Conservation (phyloP, 2,797 vertebrate species). For the Notolepis coatsorum region DNA sequence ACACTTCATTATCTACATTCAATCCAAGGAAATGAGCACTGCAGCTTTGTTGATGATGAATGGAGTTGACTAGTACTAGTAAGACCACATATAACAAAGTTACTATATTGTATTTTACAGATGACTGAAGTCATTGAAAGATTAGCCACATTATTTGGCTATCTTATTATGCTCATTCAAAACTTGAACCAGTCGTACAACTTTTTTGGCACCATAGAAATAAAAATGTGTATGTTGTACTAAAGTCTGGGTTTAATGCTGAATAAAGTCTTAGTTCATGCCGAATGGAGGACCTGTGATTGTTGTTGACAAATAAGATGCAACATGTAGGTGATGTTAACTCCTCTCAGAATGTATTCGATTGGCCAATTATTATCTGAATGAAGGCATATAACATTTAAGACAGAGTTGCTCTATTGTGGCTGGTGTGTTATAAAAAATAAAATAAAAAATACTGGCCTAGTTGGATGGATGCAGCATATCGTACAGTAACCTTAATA, state of each 20-base stretch:
- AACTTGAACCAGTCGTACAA: no score
- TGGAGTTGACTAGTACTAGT: no score
- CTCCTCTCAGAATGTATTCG: not conserved
- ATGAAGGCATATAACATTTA: not conserved
- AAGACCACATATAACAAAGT: not conserved
- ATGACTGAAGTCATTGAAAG: no score
- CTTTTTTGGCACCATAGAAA: no score
- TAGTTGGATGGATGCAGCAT: not conserved
- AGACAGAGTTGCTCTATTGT: not conserved
- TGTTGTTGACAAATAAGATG: not conserved
- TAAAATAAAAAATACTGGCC: not conserved
- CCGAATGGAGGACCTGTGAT: not conserved
- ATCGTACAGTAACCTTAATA: not conserved
- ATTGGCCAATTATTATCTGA: not conserved
- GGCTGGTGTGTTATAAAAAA: not conserved
- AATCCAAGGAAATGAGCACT: not conserved
- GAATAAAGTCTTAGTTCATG: no score
- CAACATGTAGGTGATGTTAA: not conserved
- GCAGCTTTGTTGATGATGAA: not conserved
- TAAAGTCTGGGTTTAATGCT: no score
- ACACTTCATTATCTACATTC: not conserved
- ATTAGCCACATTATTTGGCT: not conserved
- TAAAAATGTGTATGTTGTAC: no score
- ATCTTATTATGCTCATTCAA: no score
- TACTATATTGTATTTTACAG: not conserved